Conservation (phyloP, 1,140 invertebrate genomes). For the Carcinoscorpius rotundicauda region DNA sequence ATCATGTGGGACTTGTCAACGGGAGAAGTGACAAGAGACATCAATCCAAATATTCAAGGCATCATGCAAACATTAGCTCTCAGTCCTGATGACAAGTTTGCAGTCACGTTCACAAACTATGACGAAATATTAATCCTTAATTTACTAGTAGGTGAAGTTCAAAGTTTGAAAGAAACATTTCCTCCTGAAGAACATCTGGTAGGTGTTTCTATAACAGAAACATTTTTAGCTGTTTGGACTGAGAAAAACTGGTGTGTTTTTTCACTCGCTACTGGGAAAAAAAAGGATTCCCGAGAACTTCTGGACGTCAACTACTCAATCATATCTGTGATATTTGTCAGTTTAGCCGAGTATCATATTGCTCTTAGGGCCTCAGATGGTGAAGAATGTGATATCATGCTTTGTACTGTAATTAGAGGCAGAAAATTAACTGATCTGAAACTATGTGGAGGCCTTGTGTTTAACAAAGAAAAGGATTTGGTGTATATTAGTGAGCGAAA, state of each 20-base stretch:
- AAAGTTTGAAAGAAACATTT: slow-evolving; percentile 6
- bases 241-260: slow-evolving; percentile 16
- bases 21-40: slow-evolving; percentile 77
- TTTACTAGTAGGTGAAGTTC: slow-evolving; percentile 17
- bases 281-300: neutral
- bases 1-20: slow-evolving; percentile 95
- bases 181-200: neutral
- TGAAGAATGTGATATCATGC: neutral
- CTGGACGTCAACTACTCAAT: neutral
- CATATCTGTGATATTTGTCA: neutral
- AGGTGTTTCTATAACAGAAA: neutral
- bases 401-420: neutral
- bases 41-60: slow-evolving; percentile 76
- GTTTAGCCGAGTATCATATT: neutral
- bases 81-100: slow-evolving; percentile 90
- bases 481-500: neutral
- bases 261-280: slow-evolving; percentile 1
- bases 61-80: slow-evolving; percentile 92
- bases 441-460: neutral
- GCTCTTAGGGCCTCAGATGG: neutral
- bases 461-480: neutral
- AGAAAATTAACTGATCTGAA: neutral
- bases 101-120: slow-evolving; percentile 91
- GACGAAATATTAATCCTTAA: slow-evolving; percentile 37
- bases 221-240: slow-evolving; percentile 15